Conservation (phyloP, 2,113 vertebrate genomes). For the Paramormyrops kingsleyae region DNA sequence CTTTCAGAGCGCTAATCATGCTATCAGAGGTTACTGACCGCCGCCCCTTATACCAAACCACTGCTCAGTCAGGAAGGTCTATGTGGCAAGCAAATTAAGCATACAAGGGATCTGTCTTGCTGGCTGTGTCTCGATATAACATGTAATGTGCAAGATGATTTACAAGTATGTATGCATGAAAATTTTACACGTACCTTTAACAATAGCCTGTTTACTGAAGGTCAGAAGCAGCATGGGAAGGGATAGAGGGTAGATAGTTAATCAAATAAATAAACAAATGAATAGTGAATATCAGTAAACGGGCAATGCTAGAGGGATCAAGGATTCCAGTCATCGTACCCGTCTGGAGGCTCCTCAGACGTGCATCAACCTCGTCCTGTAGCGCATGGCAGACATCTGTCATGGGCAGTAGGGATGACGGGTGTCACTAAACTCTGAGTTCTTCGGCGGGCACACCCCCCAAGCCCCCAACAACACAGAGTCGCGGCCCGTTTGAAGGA, state of each 20-base stretch:
- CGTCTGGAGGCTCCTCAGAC: background rate
- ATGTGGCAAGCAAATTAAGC: background rate
- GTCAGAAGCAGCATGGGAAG: background rate
- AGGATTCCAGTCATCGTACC: background rate
- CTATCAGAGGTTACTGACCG: background rate
- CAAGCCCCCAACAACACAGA: background rate
- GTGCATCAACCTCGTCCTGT: background rate
- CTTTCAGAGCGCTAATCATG: background rate
- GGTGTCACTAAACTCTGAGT: slow-evolving; percentile 6
- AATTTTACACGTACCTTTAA: background rate
- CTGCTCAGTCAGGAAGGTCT: background rate
- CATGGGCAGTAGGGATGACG: slow-evolving; percentile 9
- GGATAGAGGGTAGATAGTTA: background rate
- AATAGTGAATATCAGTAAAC: background rate
- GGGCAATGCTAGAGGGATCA: background rate
- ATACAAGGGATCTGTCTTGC: background rate
- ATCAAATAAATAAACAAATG: background rate
- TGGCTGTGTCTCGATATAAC: background rate
- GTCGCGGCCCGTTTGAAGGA: background rate
- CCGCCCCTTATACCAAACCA: background rate
- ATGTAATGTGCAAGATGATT: background rate
- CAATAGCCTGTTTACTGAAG: background rate
- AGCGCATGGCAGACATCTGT: slow-evolving; percentile 25
- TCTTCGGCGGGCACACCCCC: background rate
- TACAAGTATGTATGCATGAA: background rate